These are phyloP conservation scores for Rhynchonycteris naso DNA, from an alignment of 2,797 vertebrate species.

Conservation along the genomic window DNA sequence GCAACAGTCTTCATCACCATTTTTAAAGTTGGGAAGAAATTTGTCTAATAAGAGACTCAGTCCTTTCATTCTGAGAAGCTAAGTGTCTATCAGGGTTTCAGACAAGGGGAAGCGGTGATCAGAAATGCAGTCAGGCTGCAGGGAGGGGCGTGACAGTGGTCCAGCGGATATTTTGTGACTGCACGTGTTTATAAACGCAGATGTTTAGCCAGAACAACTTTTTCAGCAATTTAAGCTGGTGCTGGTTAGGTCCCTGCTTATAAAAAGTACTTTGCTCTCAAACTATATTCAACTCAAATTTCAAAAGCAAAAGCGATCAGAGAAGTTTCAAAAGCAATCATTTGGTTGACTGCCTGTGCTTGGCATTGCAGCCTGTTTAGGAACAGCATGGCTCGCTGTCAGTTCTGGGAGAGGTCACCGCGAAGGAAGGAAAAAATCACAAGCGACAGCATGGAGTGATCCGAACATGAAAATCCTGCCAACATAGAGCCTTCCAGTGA, in stretches of 20 bases:
- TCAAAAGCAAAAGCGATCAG: conserved; percentile 33
- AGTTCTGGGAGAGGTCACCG: conserved; percentile 30
- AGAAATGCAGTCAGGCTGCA: background rate
- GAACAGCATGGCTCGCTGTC: background rate
- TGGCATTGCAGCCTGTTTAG: background rate
- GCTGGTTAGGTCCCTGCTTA: background rate
- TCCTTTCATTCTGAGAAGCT: background rate
- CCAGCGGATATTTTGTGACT: background rate
- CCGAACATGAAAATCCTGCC: conserved; percentile 7
- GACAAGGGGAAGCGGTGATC: background rate
- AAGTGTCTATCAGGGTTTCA: background rate
- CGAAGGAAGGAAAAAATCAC: conserved; percentile 35
- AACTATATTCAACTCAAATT: conserved; percentile 18
- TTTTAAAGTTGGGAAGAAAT: background rate
- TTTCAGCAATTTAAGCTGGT: background rate
- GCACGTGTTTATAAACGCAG: background rate
- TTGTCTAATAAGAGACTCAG: background rate
- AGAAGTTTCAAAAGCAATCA: background rate
- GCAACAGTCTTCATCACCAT: background rate
- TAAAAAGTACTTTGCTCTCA: background rate
- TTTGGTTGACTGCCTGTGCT: background rate
- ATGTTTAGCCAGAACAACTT: background rate
- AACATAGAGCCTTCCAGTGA: background rate
- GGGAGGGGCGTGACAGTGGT: background rate
- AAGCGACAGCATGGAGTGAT: conserved; percentile 23